Conservation (phyloP, 2,113 vertebrate genomes). For the Xiphias gladius region DNA sequence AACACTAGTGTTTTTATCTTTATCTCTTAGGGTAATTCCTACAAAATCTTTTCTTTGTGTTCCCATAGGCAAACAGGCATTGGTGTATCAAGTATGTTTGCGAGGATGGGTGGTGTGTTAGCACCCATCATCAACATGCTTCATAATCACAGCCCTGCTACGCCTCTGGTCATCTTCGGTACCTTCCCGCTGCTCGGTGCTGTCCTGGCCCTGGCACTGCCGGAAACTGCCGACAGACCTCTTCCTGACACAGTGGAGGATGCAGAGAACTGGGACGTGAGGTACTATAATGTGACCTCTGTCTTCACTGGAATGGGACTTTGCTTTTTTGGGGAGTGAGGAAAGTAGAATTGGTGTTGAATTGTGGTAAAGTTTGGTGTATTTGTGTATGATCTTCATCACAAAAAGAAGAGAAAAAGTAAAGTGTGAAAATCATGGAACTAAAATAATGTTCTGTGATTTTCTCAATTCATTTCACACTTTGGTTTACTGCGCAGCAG, state of each 20-base stretch:
- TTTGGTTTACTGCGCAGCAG: neutral
- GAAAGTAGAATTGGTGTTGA: neutral
- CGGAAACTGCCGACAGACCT: conserved; percentile 83
- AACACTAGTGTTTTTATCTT: neutral
- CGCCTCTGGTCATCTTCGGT: conserved; percentile 84
- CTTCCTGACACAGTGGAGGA: conserved; percentile 87
- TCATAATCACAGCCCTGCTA: conserved; percentile 62
- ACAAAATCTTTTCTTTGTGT: neutral
- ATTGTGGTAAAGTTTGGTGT: neutral
- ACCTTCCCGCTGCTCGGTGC: conserved; percentile 81
- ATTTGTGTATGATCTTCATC: neutral
- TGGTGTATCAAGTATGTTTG: conserved; percentile 84
- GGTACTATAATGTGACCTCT: conserved; percentile 6
- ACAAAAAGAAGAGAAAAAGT: neutral
- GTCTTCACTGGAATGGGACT: neutral
- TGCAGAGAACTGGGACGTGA: conserved; percentile 79
- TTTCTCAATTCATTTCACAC: neutral
- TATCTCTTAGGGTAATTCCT: neutral
- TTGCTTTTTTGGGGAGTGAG: neutral
- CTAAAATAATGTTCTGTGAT: too few species aligned
- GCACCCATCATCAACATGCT: conserved; percentile 85
- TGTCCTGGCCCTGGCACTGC: conserved; percentile 80
- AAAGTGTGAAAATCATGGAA: neutral
- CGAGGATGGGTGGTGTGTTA: conserved; percentile 85
- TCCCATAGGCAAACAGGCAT: conserved; percentile 87